Conservation (phyloP, 2,888 invertebrate species). For the Idaea dimidiata region DNA sequence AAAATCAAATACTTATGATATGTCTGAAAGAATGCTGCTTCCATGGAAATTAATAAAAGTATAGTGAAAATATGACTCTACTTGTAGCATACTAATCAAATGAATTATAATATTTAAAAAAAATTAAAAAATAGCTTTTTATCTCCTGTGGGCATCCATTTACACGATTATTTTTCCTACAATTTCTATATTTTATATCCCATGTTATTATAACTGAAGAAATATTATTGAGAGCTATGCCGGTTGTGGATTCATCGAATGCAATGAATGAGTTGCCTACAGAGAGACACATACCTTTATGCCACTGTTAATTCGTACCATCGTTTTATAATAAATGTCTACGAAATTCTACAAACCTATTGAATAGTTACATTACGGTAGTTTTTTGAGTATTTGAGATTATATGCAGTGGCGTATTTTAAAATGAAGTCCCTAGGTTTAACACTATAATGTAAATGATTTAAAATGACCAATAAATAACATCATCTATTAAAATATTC, state of each 20-base stretch:
- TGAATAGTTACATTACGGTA: constrained; percentile 9
- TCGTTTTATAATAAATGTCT: constrained; percentile 30
- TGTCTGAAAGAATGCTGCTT: constrained; percentile 72
- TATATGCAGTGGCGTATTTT: not conserved
- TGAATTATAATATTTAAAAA: constrained; percentile 31
- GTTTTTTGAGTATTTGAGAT: constrained; percentile 11
- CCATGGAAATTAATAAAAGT: constrained; percentile 62
- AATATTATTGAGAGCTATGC: constrained; percentile 14
- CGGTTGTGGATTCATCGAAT: constrained; percentile 56
- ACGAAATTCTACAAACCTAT: constrained; percentile 14
- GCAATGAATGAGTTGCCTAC: constrained; percentile 38
- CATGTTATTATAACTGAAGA: constrained; percentile 26
- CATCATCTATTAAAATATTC: no score
- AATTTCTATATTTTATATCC: constrained; percentile 11
- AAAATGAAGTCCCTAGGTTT: no score
- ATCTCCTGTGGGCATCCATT: constrained; percentile 46
- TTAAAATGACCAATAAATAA: no score
- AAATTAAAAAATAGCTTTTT: constrained; percentile 29
- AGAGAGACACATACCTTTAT: constrained; percentile 35
- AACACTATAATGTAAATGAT: no score
- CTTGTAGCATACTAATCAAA: constrained; percentile 44
- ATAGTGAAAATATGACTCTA: constrained; percentile 53
- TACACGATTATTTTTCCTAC: constrained; percentile 15
- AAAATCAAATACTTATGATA: constrained; percentile 69
- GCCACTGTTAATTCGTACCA: constrained; percentile 29